Evolutionary conservation across 2,113 vertebrate genomes (phyloP).

Genomic region (Tragelaphus strepsiceros): DNA sequence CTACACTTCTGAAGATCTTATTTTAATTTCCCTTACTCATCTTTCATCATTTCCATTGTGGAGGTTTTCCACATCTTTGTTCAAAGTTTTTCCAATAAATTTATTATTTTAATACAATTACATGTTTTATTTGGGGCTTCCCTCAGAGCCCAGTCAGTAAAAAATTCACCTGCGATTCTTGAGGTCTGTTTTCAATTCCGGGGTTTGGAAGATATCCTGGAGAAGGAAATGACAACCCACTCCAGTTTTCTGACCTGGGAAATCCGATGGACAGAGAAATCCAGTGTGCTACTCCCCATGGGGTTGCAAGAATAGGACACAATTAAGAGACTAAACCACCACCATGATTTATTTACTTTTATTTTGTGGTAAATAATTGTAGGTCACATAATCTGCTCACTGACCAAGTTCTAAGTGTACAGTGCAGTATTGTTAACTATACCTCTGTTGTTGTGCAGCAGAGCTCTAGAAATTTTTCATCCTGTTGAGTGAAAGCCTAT

Average conservation of each 20-base stretch:
- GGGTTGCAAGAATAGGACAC: not conserved
- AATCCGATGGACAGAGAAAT: fast-evolving
- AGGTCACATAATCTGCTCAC: not conserved
- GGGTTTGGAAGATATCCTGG: not conserved
- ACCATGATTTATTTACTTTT: not conserved
- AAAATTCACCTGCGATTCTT: not conserved
- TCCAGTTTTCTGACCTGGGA: not conserved
- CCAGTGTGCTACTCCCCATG: not conserved
- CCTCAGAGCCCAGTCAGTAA: not conserved
- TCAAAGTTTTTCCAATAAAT: not conserved
- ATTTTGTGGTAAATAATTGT: not conserved
- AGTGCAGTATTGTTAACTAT: not conserved
- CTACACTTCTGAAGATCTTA: not conserved
- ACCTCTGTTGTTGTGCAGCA: not conserved
- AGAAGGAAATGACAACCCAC: not conserved
- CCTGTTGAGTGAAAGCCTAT: not conserved
- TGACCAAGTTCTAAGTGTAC: not conserved
- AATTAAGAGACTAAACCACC: fast-evolving
- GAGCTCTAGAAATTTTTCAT: not conserved
- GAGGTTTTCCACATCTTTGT: not conserved
- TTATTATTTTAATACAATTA: not conserved
- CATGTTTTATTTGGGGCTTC: not conserved
- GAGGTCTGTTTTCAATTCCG: not conserved
- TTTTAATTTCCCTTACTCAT: not conserved
- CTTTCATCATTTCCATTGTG: not conserved